Base-by-base conservation (phyloP, 2,888 invertebrate species). In the Netelia fuscicornis region DNA sequence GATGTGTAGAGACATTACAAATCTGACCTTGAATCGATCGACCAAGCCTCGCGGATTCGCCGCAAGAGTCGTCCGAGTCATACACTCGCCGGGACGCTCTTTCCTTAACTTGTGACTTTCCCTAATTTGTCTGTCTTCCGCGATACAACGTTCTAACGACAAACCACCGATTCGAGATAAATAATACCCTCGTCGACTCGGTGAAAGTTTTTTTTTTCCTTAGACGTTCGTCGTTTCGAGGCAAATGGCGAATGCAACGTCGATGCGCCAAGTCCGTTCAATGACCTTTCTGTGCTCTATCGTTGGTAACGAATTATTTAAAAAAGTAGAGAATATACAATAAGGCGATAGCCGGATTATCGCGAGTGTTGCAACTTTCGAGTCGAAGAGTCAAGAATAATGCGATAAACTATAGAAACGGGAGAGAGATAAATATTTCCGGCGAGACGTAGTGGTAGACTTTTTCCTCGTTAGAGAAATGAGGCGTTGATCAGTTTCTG, bases 1-100 rank as follows among this genome's bases (percentile, higher is more conserved):
- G 11, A 8, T 3, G 30, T 10, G 48, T 48, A 23, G 6, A 37
- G 25, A 17, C 56, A 52, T 52, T 52, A 25, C 17, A 71, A 76
- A 62, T 25, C 17, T 78, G 83, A 86, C 86, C 83, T 86, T 86
- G 86, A 77, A 84, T 77, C 74, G 76, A 86, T 86, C 83, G 84
- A 86, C 70, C 68, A 72, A 23, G 8, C 30, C 44, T n/a, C 30
- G 20, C 11, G 44, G 65, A 58, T 68, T 70, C 58, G 56, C 58
- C 70, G 67, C 78, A 54, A 62, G 42, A 62, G 25, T 75, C 11
- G 48, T 8, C 71, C 17, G 52, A 37, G 58, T 42, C 37, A 2
- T 11, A 54, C 54, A n/a, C 65, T 30, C 56, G 65, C 60, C 54
- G 56, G 48, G 17, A 68, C 62, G 30, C 54, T 71, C 20, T 23